Percentiles rank a stretch among this genome's conserved stretches.
Conservation (phyloP, 1,140 invertebrate genomes). For the Solen grandis region DNA sequence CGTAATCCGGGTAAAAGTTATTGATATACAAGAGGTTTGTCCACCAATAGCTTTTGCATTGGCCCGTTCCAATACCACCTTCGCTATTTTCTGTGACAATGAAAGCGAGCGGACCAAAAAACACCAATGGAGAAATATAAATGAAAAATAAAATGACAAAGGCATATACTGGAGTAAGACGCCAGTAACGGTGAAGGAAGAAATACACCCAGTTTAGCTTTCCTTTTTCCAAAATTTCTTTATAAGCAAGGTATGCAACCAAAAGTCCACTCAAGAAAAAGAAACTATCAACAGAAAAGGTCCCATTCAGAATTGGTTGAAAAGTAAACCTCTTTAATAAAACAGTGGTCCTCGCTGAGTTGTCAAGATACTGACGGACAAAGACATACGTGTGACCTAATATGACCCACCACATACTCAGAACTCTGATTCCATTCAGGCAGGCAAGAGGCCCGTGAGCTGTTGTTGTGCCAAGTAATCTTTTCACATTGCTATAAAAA, state of each 20-base stretch:
- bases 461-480: conserved; percentile 58
- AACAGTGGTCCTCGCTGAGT: conserved; percentile 32
- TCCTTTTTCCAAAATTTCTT: conserved; percentile 79
- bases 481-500: conserved; percentile 53
- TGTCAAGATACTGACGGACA: conserved; percentile 30
- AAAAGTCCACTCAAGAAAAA: conserved; percentile 83
- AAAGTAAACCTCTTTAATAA: conserved; percentile 60
- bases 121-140: conserved; percentile 85
- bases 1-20: conserved; percentile 84
- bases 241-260: conserved; percentile 83
- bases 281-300: conserved; percentile 72
- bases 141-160: conserved; percentile 90
- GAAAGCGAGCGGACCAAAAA: conserved; percentile 81
- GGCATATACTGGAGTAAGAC: conserved; percentile 90
- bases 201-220: conserved; percentile 74
- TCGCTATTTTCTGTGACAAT: no score
- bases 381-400: conserved; percentile 88
- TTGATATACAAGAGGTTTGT: conserved; percentile 91
- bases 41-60: conserved; percentile 91
- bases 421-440: conserved; percentile 81
- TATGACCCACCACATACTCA: conserved; percentile 96
- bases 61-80: no score
- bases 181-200: conserved; percentile 75
- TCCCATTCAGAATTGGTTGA: conserved; percentile 66
- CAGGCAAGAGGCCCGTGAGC: conserved; percentile 52